Evolutionary conservation across 2,888 invertebrate species (phyloP), one percentile per base, ranked within the genome.

Genomic region (Ditula angustiorana): DNA sequence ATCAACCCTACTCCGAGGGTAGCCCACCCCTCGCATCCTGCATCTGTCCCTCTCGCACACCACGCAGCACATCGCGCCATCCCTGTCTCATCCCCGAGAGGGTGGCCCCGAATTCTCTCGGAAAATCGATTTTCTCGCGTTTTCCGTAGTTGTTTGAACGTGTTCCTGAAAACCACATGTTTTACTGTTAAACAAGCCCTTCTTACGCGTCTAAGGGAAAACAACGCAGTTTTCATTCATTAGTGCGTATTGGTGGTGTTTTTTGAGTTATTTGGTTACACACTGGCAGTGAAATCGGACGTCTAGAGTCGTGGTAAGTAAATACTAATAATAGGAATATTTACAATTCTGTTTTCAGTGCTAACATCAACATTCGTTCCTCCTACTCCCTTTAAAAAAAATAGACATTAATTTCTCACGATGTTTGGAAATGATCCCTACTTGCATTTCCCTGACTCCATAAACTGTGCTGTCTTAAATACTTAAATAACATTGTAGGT

Each of bases 1-100:
- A 74, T 67, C 76, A 75, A 74, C 81, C 83, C 82, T 74, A 73
- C 76, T 80, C 72, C 69, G 46, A 72, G 76, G 80, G 77, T 81
- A 77, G 70, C 68, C 64, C 71, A 60, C 70, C 66, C 68, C 71
- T 68, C 70, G 60, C 67, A 63, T 66, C 66, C 37, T 64, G 47
- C 61, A 56, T 69, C 74, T 64, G 69, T 61, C 66, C 72, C 71
- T 11, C 55, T 62, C 73, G 4, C 44, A 62, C 49, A 35, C 33
- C 70, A 1, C 33, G 56, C 28, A 35, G 47, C 61, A 60, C 65
- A 47, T 61, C 66, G 30, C 53, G 16, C 68, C 37, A 7, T 77
- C 76, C 37, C 74, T 59, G 33, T 78, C 74, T 19, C 26, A 24
- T 26, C 33, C 10, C 26, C 21, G 23, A 46, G 10, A 58, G 24